These are phyloP conservation scores for Allacma fusca DNA, from an alignment of 2,888 invertebrate species.

Conservation along the genomic window DNA sequence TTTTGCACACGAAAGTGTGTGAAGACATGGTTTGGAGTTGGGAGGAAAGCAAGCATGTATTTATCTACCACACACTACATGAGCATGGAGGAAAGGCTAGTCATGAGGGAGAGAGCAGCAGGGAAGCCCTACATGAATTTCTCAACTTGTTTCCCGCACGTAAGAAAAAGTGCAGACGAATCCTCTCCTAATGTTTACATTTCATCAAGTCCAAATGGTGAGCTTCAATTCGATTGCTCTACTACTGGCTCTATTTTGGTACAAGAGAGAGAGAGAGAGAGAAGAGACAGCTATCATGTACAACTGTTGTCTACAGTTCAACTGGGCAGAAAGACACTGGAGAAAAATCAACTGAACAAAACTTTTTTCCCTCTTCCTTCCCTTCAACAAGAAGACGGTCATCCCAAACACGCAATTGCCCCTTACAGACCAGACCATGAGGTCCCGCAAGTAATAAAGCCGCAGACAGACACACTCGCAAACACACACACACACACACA, in stretches of 20 bases:
- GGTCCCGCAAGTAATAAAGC: too few relatives aligned
- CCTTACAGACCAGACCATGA: too few relatives aligned
- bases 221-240: constrained; percentile 32
- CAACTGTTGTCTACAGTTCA: constrained; percentile 3
- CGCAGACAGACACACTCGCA: too few relatives aligned
- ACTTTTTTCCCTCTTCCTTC: background rate
- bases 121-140: constrained; percentile 5
- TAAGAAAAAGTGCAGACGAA: constrained; percentile 11
- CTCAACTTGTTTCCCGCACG: background rate
- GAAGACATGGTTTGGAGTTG: too few relatives aligned
- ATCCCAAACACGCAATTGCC: background rate
- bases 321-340: constrained; percentile 9
- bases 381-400: background rate
- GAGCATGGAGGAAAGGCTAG: background rate
- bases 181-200: constrained; percentile 33
- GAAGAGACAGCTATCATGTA: constrained; percentile 3
- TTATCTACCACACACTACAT: background rate
- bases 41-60: background rate
- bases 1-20: too few relatives aligned
- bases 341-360: constrained; percentile 6
- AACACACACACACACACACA: too few relatives aligned
- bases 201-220: constrained; percentile 37
- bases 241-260: background rate
- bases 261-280: constrained; percentile 17
- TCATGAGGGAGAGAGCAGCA: background rate